Percentiles rank a stretch among this genome's conserved stretches.
Conservation (phyloP, 2,888 invertebrate genomes). For the Cephus sareptanus region DNA sequence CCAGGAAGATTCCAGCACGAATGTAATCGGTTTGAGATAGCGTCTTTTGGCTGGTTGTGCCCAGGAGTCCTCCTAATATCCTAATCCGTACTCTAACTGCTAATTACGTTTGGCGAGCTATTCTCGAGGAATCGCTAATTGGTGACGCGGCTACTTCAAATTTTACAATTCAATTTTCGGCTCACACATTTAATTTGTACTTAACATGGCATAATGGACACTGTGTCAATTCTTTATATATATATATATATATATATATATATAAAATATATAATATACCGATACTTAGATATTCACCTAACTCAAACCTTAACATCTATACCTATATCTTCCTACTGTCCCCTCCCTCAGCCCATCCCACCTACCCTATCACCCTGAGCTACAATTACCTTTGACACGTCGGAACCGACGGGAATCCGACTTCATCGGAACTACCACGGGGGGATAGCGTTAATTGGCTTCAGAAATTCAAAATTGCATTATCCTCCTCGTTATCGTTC, state of each 20-base stretch:
- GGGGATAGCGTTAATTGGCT: background rate
- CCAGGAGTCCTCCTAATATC: background rate
- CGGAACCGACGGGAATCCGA: background rate
- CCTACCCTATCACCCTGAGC: background rate
- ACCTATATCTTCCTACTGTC: background rate
- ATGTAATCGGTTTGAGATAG: background rate
- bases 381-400: background rate
- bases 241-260: background rate
- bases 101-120: background rate
- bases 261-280: background rate
- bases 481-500: background rate
- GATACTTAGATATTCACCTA: background rate
- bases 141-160: background rate
- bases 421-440: background rate
- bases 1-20: background rate
- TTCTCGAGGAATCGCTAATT: background rate
- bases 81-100: background rate
- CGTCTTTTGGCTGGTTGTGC: background rate
- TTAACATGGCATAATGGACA: background rate
- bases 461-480: background rate
- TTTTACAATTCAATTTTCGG: background rate
- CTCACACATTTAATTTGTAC: background rate
- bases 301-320: background rate
- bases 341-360: background rate
- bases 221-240: background rate